Percentiles rank a stretch among this genome's conserved stretches.
phyloP scores from a whole-genome alignment of 2,113 vertebrate genomes.

The Nannospalax galili region DNA sequence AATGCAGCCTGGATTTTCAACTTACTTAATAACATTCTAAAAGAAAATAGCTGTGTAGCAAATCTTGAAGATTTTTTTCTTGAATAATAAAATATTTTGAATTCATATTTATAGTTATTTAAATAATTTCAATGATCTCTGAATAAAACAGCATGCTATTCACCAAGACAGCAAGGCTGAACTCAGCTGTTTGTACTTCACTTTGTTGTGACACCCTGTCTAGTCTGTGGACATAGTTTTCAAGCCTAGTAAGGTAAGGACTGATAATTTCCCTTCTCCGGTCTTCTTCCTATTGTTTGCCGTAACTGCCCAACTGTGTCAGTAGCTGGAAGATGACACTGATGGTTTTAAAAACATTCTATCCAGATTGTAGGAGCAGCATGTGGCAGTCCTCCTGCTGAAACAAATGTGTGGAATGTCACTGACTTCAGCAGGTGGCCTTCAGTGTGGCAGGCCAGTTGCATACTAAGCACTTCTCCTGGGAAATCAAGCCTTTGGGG shows the following conservation, averaged over 20 bases:
- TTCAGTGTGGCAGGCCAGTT: slow-evolving; percentile 39
- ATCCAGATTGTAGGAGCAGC: slow-evolving; percentile 77
- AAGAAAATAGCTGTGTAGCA: neutral
- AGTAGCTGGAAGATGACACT: slow-evolving; percentile 24
- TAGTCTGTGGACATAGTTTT: neutral
- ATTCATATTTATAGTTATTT: slow-evolving; percentile 29
- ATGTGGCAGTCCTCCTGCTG: slow-evolving; percentile 51
- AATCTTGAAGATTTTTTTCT: neutral
- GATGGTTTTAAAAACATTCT: slow-evolving; percentile 33
- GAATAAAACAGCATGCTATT: slow-evolving; percentile 26
- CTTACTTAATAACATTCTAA: neutral
- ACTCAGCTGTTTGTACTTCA: neutral
- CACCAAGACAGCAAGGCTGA: neutral
- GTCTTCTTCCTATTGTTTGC: slow-evolving; percentile 24
- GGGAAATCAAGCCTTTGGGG: neutral
- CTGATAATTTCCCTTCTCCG: neutral
- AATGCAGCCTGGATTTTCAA: neutral
- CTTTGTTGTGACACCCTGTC: neutral
- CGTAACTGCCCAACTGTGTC: slow-evolving; percentile 38
- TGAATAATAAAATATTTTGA: slow-evolving; percentile 14
- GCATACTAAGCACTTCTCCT: slow-evolving; percentile 37
- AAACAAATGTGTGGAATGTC: slow-evolving; percentile 71
- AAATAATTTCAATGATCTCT: slow-evolving; percentile 38
- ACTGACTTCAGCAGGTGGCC: slow-evolving; percentile 72
- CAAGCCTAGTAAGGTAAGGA: neutral